These are phyloP conservation scores for Drosophila oshimai DNA, from an alignment of 1,140 invertebrate species.

Conservation along the genomic window DNA sequence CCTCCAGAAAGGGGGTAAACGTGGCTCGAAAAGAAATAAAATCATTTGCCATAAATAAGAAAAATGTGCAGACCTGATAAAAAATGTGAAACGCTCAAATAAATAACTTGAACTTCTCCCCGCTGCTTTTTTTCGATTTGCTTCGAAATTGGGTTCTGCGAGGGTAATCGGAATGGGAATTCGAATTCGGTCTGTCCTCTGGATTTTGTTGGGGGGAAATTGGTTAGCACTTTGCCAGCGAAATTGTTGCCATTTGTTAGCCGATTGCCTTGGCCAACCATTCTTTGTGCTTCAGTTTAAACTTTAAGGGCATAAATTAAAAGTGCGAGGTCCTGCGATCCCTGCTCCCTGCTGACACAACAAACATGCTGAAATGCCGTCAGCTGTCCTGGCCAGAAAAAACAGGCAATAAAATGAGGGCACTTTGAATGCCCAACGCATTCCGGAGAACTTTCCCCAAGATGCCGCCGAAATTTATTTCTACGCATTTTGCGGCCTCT, in stretches of 20 bases:
- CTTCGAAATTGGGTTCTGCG: slow-evolving; percentile 39
- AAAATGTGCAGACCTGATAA: slow-evolving; percentile 70
- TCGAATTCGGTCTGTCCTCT: slow-evolving; percentile 19
- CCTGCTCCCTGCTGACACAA: slow-evolving; percentile 34
- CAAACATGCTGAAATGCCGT: slow-evolving; percentile 56
- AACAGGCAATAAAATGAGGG: slow-evolving; percentile 43
- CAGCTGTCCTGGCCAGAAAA: slow-evolving; percentile 44
- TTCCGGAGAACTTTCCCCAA: slow-evolving; percentile 42
- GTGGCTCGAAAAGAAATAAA: slow-evolving; percentile 48
- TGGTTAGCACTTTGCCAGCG: slow-evolving; percentile 59
- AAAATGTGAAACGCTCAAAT: slow-evolving; percentile 78
- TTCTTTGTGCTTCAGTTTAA: slow-evolving; percentile 47
- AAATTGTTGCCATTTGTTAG: slow-evolving; percentile 79
- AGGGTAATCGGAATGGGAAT: slow-evolving; percentile 39
- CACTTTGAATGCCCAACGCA: slow-evolving; percentile 66
- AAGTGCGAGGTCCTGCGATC: neutral
- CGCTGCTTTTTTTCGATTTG: slow-evolving; percentile 42
- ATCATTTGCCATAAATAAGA: slow-evolving; percentile 78
- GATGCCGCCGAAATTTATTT: slow-evolving; percentile 46
- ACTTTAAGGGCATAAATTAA: slow-evolving; percentile 75
- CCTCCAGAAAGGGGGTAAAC: slow-evolving; percentile 3
- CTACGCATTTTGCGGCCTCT: slow-evolving; percentile 56
- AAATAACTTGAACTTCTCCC: slow-evolving; percentile 73
- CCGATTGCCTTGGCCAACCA: slow-evolving; percentile 58
- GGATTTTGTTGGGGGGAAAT: neutral